phyloP scores from a whole-genome alignment of 2,113 vertebrate genomes.

The Lonchura striata region DNA sequence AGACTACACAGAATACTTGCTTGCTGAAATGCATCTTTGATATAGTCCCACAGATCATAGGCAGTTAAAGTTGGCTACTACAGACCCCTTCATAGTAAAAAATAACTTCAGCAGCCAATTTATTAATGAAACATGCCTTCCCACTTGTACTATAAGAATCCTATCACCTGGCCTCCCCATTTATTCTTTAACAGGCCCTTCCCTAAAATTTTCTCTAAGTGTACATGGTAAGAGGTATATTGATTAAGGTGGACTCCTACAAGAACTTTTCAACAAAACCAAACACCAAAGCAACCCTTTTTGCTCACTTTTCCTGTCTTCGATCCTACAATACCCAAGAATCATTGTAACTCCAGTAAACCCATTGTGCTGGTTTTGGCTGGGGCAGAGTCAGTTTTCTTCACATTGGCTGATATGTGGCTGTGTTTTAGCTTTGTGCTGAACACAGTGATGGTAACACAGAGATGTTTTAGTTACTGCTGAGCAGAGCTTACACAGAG shows the following conservation, averaged over 20 bases:
- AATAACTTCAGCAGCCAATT: not conserved
- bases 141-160: not conserved
- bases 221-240: not conserved
- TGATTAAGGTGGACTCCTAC: not conserved
- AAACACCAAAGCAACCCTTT: not conserved
- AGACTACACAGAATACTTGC: not conserved
- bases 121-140: not conserved
- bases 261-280: not conserved
- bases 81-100: not conserved
- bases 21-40: not conserved
- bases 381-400: not conserved
- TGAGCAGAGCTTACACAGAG: not conserved
- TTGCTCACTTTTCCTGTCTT: not conserved
- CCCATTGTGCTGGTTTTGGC: not conserved
- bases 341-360: not conserved
- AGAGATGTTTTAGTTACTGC: not conserved
- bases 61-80: not conserved
- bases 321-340: not conserved
- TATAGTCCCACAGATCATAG: not conserved
- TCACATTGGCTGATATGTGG: not conserved
- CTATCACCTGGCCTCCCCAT: not conserved
- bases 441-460: not conserved
- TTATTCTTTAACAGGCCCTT: not conserved
- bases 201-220: not conserved
- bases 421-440: not conserved